These are phyloP conservation scores for Scaptomyza hsui DNA, from an alignment of 1,140 invertebrate species.

Conservation along the genomic window DNA sequence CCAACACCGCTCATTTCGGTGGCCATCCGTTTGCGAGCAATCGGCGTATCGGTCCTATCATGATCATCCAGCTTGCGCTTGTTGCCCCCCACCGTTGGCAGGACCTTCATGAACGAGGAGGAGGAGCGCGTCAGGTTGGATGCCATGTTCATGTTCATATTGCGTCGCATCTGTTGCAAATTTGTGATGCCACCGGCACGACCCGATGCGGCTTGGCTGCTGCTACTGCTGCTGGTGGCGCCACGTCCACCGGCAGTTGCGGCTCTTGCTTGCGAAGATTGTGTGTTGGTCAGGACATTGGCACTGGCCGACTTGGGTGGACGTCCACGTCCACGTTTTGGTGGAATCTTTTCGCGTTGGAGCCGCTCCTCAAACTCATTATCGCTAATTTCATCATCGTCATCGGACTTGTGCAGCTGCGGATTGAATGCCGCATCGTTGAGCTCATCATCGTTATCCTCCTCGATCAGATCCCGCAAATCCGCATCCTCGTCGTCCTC, in stretches of 20 bases:
- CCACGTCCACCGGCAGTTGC: background rate
- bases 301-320: constrained; percentile 56
- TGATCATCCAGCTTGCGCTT: constrained; percentile 66
- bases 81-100: constrained; percentile 1
- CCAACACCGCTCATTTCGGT: constrained; percentile 10
- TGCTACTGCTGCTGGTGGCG: background rate
- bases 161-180: constrained; percentile 67
- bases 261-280: background rate
- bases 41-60: constrained; percentile 34
- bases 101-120: constrained; percentile 3
- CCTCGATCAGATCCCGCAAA: constrained; percentile 31
- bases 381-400: constrained; percentile 68
- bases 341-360: constrained; percentile 48
- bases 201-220: constrained; percentile 8
- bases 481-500: constrained; percentile 57
- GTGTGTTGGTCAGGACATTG: background rate
- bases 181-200: constrained; percentile 14
- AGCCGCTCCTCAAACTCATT: constrained; percentile 56
- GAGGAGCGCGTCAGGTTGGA: constrained; percentile 16
- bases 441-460: constrained; percentile 60
- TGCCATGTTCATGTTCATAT: constrained; percentile 33
- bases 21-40: constrained; percentile 58
- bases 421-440: constrained; percentile 67
- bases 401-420: constrained; percentile 70
- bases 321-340: constrained; percentile 71